Evolutionary conservation across 2,113 vertebrate genomes (phyloP), one percentile per base, ranked within the genome.

Genomic region (Pangasianodon hypophthalmus): DNA sequence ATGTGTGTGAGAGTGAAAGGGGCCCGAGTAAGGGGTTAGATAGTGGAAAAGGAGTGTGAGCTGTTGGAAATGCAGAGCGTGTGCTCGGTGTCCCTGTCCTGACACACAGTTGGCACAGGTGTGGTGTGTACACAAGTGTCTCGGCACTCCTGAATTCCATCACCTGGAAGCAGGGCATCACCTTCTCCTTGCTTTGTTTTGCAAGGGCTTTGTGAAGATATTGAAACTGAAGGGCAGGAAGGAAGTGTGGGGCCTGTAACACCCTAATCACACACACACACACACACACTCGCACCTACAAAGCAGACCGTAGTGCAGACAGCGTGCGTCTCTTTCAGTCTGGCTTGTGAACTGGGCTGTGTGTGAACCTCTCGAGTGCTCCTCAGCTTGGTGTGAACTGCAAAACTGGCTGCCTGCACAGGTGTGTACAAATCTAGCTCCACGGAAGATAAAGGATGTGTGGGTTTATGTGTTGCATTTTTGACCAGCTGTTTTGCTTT

Each of bases 221-320:
- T 87, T 56, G 92, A 92, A 92, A 92, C 82, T 88, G 54, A 84
- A 87, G 60, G 77, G 58, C 89, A 91, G 92, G 92, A 92, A 92
- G 92, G 92, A 92, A 92, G 91, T 90, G 85, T 86, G 77, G 79
- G 58, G 83, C 84, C 58, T 79, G 71, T 71, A 87, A 90, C 84
- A 88, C 85, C 85, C 75, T 77, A 91, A 88, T 89, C 85, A 84
- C 50, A 83, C 89, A 58, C 24, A 84, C 50, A 83, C 89, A 58
- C 24, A 56, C 67, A 82, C 77, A 79, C 77, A 87, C 58, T 52
- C 44, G 80, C 80, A 90, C 54, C 77, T 37, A 88, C 75, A 88
- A 41, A 62, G 32, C 50, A 91, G 82, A 80, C 90, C 71, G 56
- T 86, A 10, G 67, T 62, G 48, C 71, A 90, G 84, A 86, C 62